phyloP scores from a whole-genome alignment of 1,140 invertebrate species.

The Pseudachorutes palmiensis region DNA sequence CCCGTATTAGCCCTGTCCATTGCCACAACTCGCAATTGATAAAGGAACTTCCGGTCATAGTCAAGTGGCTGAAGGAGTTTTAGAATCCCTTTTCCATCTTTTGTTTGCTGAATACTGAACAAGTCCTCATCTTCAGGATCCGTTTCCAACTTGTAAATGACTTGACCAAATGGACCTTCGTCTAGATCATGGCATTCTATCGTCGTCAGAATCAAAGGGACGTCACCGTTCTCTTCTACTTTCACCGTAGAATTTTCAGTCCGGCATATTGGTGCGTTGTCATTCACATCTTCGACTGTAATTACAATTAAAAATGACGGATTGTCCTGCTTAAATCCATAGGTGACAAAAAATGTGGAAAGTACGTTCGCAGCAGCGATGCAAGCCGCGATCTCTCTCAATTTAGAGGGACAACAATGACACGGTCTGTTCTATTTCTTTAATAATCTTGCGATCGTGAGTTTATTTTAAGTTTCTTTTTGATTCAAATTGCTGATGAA shows the following conservation, averaged over 20 bases:
- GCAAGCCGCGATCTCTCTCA: too few species aligned
- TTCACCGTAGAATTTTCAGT: conserved; percentile 72
- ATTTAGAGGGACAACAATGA: too few species aligned
- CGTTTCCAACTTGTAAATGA: conserved; percentile 56
- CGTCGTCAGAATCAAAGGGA: conserved; percentile 60
- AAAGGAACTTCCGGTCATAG: conserved; percentile 78
- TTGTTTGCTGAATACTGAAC: conserved; percentile 70
- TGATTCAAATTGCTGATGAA: too few species aligned
- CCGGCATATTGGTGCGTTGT: conserved; percentile 65
- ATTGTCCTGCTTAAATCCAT: too few species aligned
- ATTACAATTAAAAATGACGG: too few species aligned
- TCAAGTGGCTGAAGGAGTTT: conserved; percentile 66
- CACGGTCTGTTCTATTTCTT: too few species aligned
- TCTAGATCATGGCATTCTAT: conserved; percentile 81
- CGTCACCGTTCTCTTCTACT: conserved; percentile 65
- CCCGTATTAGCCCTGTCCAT: conserved; percentile 74
- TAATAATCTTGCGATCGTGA: too few species aligned
- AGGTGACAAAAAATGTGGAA: too few species aligned
- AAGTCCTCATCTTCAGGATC: conserved; percentile 62
- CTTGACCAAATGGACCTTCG: conserved; percentile 74
- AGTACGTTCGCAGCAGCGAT: too few species aligned
- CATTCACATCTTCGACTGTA: conserved; percentile 53
- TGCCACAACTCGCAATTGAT: conserved; percentile 75
- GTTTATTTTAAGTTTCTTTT: too few species aligned
- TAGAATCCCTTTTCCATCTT: conserved; percentile 79